A percentile compares a stretch with the other conserved stretches of the same genome.
These are phyloP conservation scores for Nephrotoma flavescens DNA, from an alignment of 2,888 invertebrate species.

Conservation along the genomic window DNA sequence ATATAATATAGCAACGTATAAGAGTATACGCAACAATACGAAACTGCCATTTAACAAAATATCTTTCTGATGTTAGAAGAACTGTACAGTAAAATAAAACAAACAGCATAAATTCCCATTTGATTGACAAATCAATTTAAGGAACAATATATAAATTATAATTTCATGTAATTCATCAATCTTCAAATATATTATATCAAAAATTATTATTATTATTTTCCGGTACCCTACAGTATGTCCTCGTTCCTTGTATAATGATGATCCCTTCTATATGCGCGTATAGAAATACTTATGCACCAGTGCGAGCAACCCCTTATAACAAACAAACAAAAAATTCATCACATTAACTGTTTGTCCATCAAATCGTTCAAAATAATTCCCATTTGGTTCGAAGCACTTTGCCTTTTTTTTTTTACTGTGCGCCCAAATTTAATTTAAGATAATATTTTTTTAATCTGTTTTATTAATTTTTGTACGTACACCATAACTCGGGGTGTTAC, in stretches of 20 bases:
- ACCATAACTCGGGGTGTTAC: background rate
- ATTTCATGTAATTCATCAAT: background rate
- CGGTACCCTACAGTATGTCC: background rate
- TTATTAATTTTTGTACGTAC: background rate
- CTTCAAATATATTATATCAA: background rate
- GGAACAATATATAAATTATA: background rate
- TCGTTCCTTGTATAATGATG: background rate
- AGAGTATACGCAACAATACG: background rate
- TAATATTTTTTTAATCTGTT: background rate
- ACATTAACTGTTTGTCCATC: background rate
- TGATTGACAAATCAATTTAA: background rate
- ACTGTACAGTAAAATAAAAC: background rate
- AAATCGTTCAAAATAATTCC: background rate
- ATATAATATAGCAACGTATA: background rate
- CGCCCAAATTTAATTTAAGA: background rate
- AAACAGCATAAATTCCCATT: background rate
- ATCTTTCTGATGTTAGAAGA: background rate
- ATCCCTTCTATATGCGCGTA: background rate
- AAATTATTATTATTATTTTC: background rate
- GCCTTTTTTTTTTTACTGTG: background rate
- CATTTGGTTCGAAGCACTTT: background rate
- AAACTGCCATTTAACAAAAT: background rate
- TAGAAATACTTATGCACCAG: background rate
- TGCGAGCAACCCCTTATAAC: background rate
- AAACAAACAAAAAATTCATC: background rate